Evolutionary conservation across 2,888 invertebrate species (phyloP), one percentile per base, ranked within the genome.

Genomic region (Rhagonycha lutea): DNA sequence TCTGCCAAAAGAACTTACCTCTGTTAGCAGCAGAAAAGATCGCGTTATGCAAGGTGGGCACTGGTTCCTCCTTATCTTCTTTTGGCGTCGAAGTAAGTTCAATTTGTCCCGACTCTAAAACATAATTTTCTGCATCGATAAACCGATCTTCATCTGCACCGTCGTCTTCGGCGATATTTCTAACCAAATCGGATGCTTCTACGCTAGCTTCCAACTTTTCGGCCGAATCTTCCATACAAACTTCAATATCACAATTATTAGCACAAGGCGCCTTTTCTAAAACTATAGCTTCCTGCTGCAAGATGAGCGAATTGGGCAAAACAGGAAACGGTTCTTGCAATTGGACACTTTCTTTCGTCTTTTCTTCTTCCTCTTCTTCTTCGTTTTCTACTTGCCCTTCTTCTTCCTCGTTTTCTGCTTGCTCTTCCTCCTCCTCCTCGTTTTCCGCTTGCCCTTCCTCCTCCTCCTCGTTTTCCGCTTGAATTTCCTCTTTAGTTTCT

Each of bases 51-150:
- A 88, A 85, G 78, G 88, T 87, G 10, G 78, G 4, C 11, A 85
- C 86, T 74, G 83, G 75, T 78, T 78, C 78, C 74, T 82, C 81
- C 62, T 85, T 84, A 70, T 83, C 83, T 11, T 32, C 62, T 26
- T 81, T 81, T 28, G 79, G 77, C 3, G 70, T 47, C 9, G 77
- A 1, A 75, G 73, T 18, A 8, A 86, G 82, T 61, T 88, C 86
- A 72, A 90, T 89, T 82, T 90, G 89, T 69, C 91, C 91, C 11
- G 93, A 93, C 86, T 93, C 93, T 80, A 94, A 88, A 73, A 94
- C 93, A 84, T 94, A 94, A 83, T 93, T 94, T 84, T 94, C 94
- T n/a, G 94, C 94, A 88, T 94, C 94, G 75, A 93, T 91, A 81
- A 94, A 93, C 82, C 92, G 89, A 83, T 92, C 92, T 86, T 92